Evolutionary conservation across 2,797 vertebrate species (phyloP).

Genomic region (Hephaestus fuliginosus): DNA sequence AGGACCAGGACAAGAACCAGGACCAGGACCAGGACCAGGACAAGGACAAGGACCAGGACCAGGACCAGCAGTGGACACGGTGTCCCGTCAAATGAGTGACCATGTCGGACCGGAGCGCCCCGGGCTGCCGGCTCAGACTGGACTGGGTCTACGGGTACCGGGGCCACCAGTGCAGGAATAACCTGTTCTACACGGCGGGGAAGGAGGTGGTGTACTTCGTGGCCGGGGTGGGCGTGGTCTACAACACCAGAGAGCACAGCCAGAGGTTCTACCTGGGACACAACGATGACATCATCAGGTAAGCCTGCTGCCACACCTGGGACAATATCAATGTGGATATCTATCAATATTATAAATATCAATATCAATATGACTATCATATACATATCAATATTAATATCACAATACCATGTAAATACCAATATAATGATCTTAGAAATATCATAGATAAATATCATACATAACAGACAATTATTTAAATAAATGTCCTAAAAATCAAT

Average conservation of each 20-base stretch:
- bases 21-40: no score
- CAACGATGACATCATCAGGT: slow-evolving; percentile 98
- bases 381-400: no score
- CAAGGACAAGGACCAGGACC: no score
- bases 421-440: no score
- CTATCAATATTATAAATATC: no score
- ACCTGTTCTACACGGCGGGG: slow-evolving; percentile 94
- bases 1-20: no score
- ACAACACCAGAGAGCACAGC: slow-evolving; percentile 94
- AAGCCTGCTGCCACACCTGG: slow-evolving; percentile 46
- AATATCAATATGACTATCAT: no score
- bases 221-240: slow-evolving; percentile 94
- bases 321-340: no score
- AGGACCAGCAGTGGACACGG: background rate
- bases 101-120: slow-evolving; percentile 96
- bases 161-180: slow-evolving; percentile 97
- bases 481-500: no score
- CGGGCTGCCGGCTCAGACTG: slow-evolving; percentile 91
- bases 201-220: slow-evolving; percentile 97
- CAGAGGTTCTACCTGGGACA: slow-evolving; percentile 96
- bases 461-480: no score
- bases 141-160: slow-evolving; percentile 97
- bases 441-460: no score
- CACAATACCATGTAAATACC: no score
- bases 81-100: slow-evolving; percentile 67